Percentiles rank a stretch among this genome's conserved stretches.
phyloP scores from a whole-genome alignment of 2,888 invertebrate genomes.

The Volucella zonaria region DNA sequence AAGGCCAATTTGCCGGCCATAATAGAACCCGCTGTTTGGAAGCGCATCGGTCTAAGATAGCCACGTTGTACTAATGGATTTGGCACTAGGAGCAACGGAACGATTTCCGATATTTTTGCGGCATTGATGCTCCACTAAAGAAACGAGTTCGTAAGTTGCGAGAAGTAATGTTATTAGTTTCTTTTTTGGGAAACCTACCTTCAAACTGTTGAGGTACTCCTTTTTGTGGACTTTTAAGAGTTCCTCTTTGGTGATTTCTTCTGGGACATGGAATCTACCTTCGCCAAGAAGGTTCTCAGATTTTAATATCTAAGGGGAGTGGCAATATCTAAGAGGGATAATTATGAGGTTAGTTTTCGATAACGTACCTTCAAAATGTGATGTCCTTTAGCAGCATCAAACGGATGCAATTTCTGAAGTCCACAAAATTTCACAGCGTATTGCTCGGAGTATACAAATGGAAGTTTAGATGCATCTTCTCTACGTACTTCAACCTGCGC shows the following conservation, averaged over 20 bases:
- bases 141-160: conserved; percentile 47
- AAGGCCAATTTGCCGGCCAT: conserved; percentile 92
- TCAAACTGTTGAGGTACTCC: conserved; percentile 89
- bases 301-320: conserved; percentile 84
- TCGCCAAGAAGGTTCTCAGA: conserved; percentile 86
- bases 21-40: conserved; percentile 91
- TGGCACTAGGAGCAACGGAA: conserved; percentile 88
- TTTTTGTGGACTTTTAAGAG: conserved; percentile 89
- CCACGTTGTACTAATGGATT: conserved; percentile 89
- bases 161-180: not conserved
- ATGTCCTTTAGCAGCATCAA: conserved; percentile 94
- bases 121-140: conserved; percentile 91
- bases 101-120: conserved; percentile 91
- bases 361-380: conserved; percentile 86
- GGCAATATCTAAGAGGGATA: not conserved
- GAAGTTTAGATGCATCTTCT: conserved; percentile 84
- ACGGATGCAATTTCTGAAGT: conserved; percentile 92
- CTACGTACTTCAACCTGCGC: conserved; percentile 51
- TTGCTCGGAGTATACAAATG: conserved; percentile 89
- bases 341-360: conserved; percentile 14
- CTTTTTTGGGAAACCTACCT: conserved; percentile 82
- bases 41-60: conserved; percentile 90
- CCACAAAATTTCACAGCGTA: conserved; percentile 93
- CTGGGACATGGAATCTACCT: conserved; percentile 86
- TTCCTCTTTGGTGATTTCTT: conserved; percentile 88